Base-by-base conservation (phyloP, 2,888 invertebrate genomes). In the Byasa hedistus region DNA sequence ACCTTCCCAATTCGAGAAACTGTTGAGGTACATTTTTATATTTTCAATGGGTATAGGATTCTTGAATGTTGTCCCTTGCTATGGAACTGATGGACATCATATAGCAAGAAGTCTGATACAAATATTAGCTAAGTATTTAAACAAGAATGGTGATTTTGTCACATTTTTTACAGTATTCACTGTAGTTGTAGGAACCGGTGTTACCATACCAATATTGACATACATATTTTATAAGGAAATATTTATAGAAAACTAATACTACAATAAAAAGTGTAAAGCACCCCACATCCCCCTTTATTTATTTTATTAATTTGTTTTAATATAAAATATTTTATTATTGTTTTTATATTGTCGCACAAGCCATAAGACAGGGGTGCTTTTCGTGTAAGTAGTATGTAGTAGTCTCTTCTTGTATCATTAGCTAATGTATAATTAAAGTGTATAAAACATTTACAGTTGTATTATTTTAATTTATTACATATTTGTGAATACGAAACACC, bases 21-120 rank as follows among this genome's bases (percentile, higher is more conserved):
- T 97, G 63, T 93, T 96, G 70, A 94, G 95, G 83, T 98, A 98
- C 85, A 92, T 97, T 75, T 95, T 95, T 70, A 95, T 96, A 72
- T 96, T 97, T 86, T 98, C 98, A 19, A 94, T 96, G 75, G 99
- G 98, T 0, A 92, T 99, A 76, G 98, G 96, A 15, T 92, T 98
- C 71, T 89, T 99, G 36, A 99, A 99, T 91, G 94, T 98, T 10
- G 94, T 99, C 68, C 99, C 99, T 0, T 98, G 98, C 83, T 96
- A 97, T 81, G 96, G 96, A 69, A 95, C 98, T 80, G 99, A 99
- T 85, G 99, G 99, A 0, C 96, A 98, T 80, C 95, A 96, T 83
- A 98, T 99, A 75, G 93, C 95, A 57, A 94, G 94, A 76, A 93
- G 94, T 70, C 85, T 97, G 61, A 93, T 94, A 69, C 93, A 94